These are phyloP conservation scores for Tenualosa ilisha DNA, from an alignment of 2,797 vertebrate genomes.

Conservation along the genomic window DNA sequence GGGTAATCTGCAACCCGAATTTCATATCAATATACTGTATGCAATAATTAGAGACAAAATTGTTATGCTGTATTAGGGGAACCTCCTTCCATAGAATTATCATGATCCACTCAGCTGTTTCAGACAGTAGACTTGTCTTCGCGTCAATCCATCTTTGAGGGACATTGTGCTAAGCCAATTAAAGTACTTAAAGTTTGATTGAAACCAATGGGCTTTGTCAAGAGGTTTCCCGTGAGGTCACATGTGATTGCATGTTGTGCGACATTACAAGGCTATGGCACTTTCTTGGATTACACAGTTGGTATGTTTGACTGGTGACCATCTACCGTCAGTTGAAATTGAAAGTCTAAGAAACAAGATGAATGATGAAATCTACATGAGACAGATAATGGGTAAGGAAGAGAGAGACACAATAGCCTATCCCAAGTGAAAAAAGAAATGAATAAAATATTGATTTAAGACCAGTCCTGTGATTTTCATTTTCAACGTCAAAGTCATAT, in stretches of 20 bases:
- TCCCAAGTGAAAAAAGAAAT: background rate
- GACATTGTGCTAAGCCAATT: background rate
- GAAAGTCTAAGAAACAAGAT: background rate
- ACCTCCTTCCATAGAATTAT: background rate
- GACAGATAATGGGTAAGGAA: background rate
- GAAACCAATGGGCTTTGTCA: slow-evolving; percentile 15
- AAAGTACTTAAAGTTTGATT: slow-evolving; percentile 18
- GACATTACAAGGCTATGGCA: background rate
- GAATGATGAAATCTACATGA: background rate
- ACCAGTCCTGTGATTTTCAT: background rate
- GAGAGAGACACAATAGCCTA: background rate
- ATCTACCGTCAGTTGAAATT: background rate
- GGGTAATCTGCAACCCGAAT: background rate
- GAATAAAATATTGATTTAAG: background rate
- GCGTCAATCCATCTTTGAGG: background rate
- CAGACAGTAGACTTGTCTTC: background rate
- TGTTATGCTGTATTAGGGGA: background rate
- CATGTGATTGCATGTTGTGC: background rate
- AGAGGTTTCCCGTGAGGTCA: background rate
- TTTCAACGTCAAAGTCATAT: no score
- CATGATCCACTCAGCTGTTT: background rate
- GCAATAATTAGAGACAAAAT: background rate
- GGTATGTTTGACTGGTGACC: background rate
- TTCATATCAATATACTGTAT: background rate
- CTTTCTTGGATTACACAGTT: background rate